Evolutionary conservation across 2,888 invertebrate species (phyloP), one percentile per base, ranked within the genome.

Genomic region (Drosophila hawaiiensis): DNA sequence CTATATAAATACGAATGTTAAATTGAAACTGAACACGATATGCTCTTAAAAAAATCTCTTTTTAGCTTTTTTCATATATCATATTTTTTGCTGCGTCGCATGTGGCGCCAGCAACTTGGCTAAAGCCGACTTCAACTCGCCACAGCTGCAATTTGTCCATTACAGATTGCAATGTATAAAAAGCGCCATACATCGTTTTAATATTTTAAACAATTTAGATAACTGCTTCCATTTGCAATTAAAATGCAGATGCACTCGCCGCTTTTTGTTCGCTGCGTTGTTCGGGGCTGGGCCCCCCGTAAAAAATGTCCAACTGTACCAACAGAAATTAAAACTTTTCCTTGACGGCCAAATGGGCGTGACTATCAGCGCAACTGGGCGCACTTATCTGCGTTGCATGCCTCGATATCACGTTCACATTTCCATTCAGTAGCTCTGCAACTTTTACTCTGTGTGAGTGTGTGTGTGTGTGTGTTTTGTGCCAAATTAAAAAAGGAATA

Each of bases 211-310:
- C 90, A 90, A 92, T 91, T 91, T 91, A 92, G 92, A 91, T 91
- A 91, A 91, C 91, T 82, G 85, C 83, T 91, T 91, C 91, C 91
- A 91, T 91, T 91, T 89, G 91, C 91, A 91, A 92, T 91, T 89
- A 91, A 91, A 91, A 85, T 86, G 87, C 83, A 89, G 84, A 82
- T 82, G 89, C 86, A 75, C 54, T 62, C 72, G 56, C 59, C 29
- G 68, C 25, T 16, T 37, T 39, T 12, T 61, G 58, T 43, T 28
- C 25, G 9, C 19, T 55, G 31, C 29, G 14, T 14, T 33, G 4
- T 22, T 56, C 14, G 39, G 56, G 52, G 25, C 19, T 28, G 55
- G 47, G 52, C 29, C 29, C 29, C 43, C 60, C 31, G 58, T 82
- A 78, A 79, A 80, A 47, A 83, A 75, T 76, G 79, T 69, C 71